phyloP scores from a whole-genome alignment of 2,797 vertebrate genomes.

The Liasis olivaceus region DNA sequence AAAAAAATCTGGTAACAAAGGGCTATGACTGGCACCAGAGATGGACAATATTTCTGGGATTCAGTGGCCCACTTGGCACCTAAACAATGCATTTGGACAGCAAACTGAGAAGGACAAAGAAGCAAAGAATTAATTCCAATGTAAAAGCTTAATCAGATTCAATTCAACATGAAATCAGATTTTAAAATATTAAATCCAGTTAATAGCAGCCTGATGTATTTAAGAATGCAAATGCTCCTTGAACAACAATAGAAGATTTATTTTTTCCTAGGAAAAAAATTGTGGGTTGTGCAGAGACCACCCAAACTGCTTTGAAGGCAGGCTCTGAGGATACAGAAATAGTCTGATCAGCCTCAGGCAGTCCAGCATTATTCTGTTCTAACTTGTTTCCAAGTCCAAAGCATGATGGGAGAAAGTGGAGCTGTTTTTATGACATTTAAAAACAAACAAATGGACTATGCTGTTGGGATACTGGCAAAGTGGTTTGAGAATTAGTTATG shows the following conservation, averaged over 20 bases:
- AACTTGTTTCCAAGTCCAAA: neutral
- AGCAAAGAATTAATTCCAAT: neutral
- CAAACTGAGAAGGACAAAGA: neutral
- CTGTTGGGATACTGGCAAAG: neutral
- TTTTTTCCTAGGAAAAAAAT: neutral
- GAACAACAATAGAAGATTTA: neutral
- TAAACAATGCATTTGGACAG: neutral
- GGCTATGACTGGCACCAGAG: neutral
- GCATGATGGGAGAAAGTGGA: neutral
- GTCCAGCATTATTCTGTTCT: neutral
- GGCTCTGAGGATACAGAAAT: neutral
- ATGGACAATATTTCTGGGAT: neutral
- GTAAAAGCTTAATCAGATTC: neutral
- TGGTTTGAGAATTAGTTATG: neutral
- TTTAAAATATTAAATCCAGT: neutral
- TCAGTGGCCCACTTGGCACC: neutral
- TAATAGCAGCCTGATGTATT: neutral
- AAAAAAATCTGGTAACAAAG: neutral
- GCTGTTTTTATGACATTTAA: neutral
- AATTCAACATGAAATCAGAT: neutral
- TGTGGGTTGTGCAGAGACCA: neutral
- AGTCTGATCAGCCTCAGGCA: neutral
- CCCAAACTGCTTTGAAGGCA: neutral
- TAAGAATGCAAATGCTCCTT: neutral
- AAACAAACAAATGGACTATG: neutral